Base-by-base conservation (phyloP, 2,797 vertebrate genomes). In the Botia kubotai region DNA sequence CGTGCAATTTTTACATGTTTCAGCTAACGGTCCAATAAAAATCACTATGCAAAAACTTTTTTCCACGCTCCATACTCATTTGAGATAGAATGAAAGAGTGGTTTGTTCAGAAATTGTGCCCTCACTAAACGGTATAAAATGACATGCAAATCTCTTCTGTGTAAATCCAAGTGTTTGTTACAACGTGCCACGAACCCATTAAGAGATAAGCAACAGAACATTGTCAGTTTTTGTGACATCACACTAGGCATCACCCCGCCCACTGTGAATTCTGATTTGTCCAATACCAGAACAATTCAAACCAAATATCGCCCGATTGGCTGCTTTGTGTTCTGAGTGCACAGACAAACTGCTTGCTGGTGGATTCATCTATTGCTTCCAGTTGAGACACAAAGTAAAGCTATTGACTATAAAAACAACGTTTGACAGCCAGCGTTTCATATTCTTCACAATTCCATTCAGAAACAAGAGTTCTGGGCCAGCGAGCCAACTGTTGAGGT, bases 371-470 rank as follows among this genome's bases (percentile, higher is more conserved):
- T 8, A 8, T 39, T 39, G 43, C 43, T 46, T 46, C 43, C 10
- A 2, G 43, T 46, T 55, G 6, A 19, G 0, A 57, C 55, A 21
- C n/a, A 14, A 2, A 14, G 23, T 62, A 16, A 62, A 62, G 5
- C 13, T 16, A 62, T 33, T 33, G 33, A 33, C 33, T 33, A 62
- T 14, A 6, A 33, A 5, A 46, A 46, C 43, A 77, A 77, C 43
- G 60, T 43, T 11, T 39, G 65, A 65, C 23, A 6, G 39, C 8
- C 26, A 72, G 8, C 14, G 50, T 26, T 75, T 36, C 50, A 55
- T 62, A 68, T 81, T 81, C 50, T 79, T 79, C 52, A 60, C 16
- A 33, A 29, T 76, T 65, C 53, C 39, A 53, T 83, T 83, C 65
- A 63, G 46, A 50, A 23, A 72, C 50, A 72, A 55, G 73, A 74